Evolutionary conservation across 1,140 invertebrate genomes (phyloP), one percentile per base, ranked within the genome.

Genomic region (Drosophila watanabei): DNA sequence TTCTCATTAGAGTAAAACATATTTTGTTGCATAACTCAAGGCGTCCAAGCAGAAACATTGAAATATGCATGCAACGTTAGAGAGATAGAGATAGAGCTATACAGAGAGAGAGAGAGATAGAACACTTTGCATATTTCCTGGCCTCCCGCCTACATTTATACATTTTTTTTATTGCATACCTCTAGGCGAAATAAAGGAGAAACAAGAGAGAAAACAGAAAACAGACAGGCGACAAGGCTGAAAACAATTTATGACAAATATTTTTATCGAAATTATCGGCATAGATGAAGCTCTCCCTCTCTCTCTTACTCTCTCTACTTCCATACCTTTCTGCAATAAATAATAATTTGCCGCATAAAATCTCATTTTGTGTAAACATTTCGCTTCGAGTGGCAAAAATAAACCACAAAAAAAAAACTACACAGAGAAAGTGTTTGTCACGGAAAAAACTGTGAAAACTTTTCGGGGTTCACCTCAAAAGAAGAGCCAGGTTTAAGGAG

Each of bases 221-320:
- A 11, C 8, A 20, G 28, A 52, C n/a, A 20, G n/a, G 33, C 58
- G 65, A 66, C 28, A 35, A 62, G 56, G 30, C 58, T 2, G 33
- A 16, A 32, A 52, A 43, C 70, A 80, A 83, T 84, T 80, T 76
- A 83, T 57, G 56, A 70, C 60, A 80, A 24, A 24, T 62, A 65
- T 80, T 82, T 83, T 76, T 65, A 75, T 69, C 76, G 63, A 75
- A 84, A 69, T 84, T 52, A 85, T 82, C 63, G 60, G 52, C 63
- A 75, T 56, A 81, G 82, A 81, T 84, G 77, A 68, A 69, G 70
- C 16, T 24, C n/a, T 11, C 2, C 3, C 24, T 49, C 48, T 45
- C 48, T 49, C 39, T 14, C 16, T 30, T 24, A 39, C 33, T 45
- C 13, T 13, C n/a, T 14, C 14, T 14, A 32, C 48, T 43, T n/a